Conservation (phyloP, 2,113 vertebrate species). For the Scomber scombrus region DNA sequence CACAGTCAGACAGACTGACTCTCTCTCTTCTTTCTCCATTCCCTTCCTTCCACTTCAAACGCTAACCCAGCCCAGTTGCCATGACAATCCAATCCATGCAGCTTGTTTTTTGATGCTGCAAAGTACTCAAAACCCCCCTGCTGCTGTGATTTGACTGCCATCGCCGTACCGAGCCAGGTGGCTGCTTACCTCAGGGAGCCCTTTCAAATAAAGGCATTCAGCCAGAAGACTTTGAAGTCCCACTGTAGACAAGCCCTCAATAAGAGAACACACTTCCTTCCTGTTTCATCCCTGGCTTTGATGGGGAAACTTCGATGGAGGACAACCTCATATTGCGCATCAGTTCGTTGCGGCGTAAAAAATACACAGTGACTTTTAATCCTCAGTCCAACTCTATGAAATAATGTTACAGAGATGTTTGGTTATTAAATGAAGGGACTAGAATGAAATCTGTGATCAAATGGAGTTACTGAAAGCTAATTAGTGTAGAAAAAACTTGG, state of each 20-base stretch:
- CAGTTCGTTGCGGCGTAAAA: slow-evolving; percentile 18
- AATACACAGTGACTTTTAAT: background rate
- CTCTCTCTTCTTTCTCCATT: slow-evolving; percentile 8
- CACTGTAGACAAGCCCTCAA: slow-evolving; percentile 54
- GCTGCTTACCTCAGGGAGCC: slow-evolving; percentile 68
- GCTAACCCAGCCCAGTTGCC: slow-evolving; percentile 74
- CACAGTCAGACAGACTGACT: background rate
- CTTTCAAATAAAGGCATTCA: slow-evolving; percentile 75
- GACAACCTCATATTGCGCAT: slow-evolving; percentile 24
- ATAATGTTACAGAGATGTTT: background rate
- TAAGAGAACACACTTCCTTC: slow-evolving; percentile 56
- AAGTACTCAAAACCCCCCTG: slow-evolving; percentile 63
- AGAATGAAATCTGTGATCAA: background rate
- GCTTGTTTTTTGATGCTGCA: slow-evolving; percentile 71
- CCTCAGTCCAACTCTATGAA: slow-evolving; percentile 2
- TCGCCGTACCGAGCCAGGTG: slow-evolving; percentile 69
- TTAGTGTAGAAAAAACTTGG: too few species aligned
- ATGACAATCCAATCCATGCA: slow-evolving; percentile 77
- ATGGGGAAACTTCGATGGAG: slow-evolving; percentile 31
- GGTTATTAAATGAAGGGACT: background rate
- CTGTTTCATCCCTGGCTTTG: slow-evolving; percentile 51
- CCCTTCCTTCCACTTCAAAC: slow-evolving; percentile 54
- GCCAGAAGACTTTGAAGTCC: slow-evolving; percentile 74
- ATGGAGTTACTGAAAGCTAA: slow-evolving; percentile 7
- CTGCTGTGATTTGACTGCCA: slow-evolving; percentile 69